Conservation (phyloP, 1,140 invertebrate genomes). For the Cotesia typhae region DNA sequence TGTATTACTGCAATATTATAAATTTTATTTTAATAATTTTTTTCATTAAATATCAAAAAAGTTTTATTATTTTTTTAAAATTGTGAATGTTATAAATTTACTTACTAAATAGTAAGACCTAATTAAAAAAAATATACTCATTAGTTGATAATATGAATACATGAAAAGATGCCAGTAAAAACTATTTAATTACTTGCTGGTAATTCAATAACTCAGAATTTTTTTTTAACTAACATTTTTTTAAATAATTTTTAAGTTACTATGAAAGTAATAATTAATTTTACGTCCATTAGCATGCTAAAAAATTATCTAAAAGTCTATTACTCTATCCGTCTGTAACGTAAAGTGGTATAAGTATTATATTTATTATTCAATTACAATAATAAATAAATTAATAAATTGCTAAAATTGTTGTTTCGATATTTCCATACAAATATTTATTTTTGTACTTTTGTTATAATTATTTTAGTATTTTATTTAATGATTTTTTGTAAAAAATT, state of each 20-base stretch:
- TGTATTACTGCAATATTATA: slow-evolving; percentile 1
- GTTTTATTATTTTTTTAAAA: background rate
- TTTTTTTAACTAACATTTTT: no score
- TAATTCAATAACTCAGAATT: no score
- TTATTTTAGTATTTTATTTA: no score
- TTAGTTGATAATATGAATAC: background rate
- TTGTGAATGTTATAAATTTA: background rate
- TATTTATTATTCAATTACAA: slow-evolving; percentile 28
- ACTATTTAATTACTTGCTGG: no score
- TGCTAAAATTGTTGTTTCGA: no score
- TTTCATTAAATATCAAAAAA: background rate
- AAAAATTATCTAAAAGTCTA: background rate
- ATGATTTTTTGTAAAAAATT: background rate
- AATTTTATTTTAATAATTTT: background rate
- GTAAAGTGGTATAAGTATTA: slow-evolving; percentile 26
- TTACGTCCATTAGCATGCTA: slow-evolving; percentile 3
- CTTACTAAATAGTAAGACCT: no score
- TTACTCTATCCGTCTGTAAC: slow-evolving; percentile 11
- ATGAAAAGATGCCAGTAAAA: no score
- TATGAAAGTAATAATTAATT: background rate
- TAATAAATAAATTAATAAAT: slow-evolving; percentile 9
- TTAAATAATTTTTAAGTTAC: no score
- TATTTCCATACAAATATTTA: no score
- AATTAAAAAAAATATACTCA: background rate
- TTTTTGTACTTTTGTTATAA: no score